Evolutionary conservation across 2,113 vertebrate genomes (phyloP).

Genomic region (Chaetodon trifascialis): DNA sequence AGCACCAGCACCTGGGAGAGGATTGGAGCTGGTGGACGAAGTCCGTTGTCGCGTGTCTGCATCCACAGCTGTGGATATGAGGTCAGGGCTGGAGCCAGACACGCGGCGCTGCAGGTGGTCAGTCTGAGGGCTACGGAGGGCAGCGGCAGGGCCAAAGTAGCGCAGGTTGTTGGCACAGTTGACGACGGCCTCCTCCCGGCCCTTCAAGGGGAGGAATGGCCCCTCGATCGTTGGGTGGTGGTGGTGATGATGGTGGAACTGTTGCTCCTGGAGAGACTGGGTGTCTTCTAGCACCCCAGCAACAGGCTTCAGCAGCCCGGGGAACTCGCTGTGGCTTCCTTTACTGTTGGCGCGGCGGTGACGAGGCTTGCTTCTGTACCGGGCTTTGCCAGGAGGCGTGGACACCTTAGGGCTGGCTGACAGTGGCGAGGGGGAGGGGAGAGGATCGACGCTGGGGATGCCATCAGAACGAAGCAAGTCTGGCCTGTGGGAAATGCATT

Average conservation of each 20-base stretch:
- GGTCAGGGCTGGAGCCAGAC: slow-evolving; percentile 92
- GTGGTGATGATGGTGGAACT: slow-evolving; percentile 73
- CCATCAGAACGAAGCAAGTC: slow-evolving; percentile 95
- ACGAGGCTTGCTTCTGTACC: slow-evolving; percentile 95
- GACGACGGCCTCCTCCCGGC: slow-evolving; percentile 90
- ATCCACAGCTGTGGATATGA: slow-evolving; percentile 91
- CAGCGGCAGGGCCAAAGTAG: slow-evolving; percentile 96
- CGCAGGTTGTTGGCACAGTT: slow-evolving; percentile 94
- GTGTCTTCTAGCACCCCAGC: slow-evolving; percentile 79
- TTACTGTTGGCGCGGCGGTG: slow-evolving; percentile 96
- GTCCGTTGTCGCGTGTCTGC: slow-evolving; percentile 86
- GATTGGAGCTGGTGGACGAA: slow-evolving; percentile 65
- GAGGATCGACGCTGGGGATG: slow-evolving; percentile 89
- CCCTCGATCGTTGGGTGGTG: slow-evolving; percentile 73
- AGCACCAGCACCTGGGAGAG: slow-evolving; percentile 43
- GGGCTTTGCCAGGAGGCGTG: slow-evolving; percentile 89
- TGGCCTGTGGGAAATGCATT: slow-evolving; percentile 83
- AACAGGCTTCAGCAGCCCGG: slow-evolving; percentile 87
- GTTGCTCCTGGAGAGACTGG: slow-evolving; percentile 78
- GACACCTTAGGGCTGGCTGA: slow-evolving; percentile 95
- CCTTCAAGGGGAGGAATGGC: slow-evolving; percentile 79
- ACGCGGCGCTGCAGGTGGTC: slow-evolving; percentile 92
- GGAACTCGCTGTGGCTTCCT: slow-evolving; percentile 94
- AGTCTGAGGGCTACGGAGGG: slow-evolving; percentile 95
- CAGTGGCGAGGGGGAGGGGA: slow-evolving; percentile 88